Evolutionary conservation across 2,113 vertebrate genomes (phyloP).

Genomic region (Tringa solitaria): DNA sequence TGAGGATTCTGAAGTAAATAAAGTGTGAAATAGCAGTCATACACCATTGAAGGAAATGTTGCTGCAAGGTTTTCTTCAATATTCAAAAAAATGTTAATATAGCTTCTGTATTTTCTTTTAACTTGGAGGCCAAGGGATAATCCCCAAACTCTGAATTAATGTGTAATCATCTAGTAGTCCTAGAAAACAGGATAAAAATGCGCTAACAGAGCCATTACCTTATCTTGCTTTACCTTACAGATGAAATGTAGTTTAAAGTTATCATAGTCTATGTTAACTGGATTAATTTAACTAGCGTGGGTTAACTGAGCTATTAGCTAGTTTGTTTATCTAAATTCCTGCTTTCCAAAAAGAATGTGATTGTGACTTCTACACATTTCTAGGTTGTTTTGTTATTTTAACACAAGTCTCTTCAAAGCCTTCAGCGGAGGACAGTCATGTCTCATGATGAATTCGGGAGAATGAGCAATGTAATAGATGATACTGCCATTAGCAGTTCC

Average conservation of each 20-base stretch:
- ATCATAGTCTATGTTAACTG: neutral
- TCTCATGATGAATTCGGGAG: neutral
- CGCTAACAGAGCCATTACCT: neutral
- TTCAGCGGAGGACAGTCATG: neutral
- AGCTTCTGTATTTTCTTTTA: neutral
- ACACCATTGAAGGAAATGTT: neutral
- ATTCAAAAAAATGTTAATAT: neutral
- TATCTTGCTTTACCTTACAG: neutral
- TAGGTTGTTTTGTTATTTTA: neutral
- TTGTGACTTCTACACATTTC: neutral
- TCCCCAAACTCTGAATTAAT: neutral
- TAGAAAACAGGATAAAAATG: neutral
- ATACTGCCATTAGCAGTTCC: neutral
- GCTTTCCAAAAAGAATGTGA: neutral
- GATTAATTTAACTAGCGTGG: neutral
- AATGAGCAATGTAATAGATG: neutral
- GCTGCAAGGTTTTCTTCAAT: neutral
- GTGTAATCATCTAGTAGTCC: neutral
- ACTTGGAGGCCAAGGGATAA: neutral
- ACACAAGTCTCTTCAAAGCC: neutral
- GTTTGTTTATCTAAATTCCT: neutral
- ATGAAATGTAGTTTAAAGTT: neutral
- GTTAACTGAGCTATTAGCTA: neutral
- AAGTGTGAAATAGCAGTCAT: slow-evolving; percentile 58
- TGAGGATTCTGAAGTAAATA: slow-evolving; percentile 62